Evolutionary conservation across 1,140 invertebrate genomes (phyloP).

Genomic region (Myzus persicae): DNA sequence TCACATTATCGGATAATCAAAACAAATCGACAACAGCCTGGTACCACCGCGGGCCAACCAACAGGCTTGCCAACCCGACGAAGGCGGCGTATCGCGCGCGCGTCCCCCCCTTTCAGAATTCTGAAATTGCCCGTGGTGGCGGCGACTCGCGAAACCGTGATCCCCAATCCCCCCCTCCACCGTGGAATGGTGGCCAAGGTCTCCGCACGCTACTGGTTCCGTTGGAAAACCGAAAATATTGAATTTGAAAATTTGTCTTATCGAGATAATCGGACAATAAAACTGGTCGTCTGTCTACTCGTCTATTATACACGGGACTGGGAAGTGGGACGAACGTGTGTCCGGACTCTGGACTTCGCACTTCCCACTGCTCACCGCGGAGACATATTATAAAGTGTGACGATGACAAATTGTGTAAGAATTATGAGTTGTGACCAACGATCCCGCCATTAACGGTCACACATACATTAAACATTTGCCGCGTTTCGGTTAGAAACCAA

Average conservation of each 20-base stretch:
- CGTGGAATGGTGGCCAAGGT: no score
- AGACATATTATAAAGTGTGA: neutral
- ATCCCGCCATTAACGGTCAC: neutral
- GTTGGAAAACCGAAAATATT: neutral
- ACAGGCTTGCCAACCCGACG: slow-evolving; percentile 32
- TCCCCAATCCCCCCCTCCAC: no score
- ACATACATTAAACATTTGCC: no score
- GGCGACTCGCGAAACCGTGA: neutral
- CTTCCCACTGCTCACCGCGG: neutral
- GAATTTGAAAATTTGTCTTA: no score
- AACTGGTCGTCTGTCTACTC: no score
- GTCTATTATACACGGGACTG: neutral
- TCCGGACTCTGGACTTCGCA: neutral
- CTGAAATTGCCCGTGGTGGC: neutral
- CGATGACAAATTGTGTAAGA: neutral
- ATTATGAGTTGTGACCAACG: neutral
- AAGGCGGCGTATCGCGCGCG: neutral
- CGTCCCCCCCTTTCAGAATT: neutral
- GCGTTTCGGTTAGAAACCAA: neutral
- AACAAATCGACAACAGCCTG: slow-evolving; percentile 58
- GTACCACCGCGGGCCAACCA: slow-evolving; percentile 44
- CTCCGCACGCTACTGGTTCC: neutral
- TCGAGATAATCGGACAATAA: no score
- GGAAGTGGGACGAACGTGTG: neutral
- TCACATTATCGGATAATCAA: slow-evolving; percentile 58